These are phyloP conservation scores for Hyles vespertilio DNA, from an alignment of 1,140 invertebrate species.

Conservation along the genomic window DNA sequence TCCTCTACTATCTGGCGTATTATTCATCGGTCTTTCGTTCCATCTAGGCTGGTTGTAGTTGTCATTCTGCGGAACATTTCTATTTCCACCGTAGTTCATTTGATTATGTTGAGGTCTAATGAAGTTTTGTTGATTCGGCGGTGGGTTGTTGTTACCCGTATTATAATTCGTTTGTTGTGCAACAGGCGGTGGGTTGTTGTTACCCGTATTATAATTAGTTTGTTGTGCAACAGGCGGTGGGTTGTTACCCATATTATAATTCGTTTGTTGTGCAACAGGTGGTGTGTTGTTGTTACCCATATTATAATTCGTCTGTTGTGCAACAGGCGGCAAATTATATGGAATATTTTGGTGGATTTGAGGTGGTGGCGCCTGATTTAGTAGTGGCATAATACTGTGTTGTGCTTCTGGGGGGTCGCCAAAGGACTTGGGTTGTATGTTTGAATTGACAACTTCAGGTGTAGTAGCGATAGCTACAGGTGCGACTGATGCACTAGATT, in stretches of 20 bases:
- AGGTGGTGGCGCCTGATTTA: no score
- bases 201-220: no score
- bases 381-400: no score
- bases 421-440: conserved; percentile 48
- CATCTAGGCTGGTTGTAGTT: conserved; percentile 9
- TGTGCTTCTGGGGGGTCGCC: conserved; percentile 43
- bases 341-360: no score
- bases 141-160: background rate
- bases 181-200: no score
- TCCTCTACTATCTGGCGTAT: conserved; percentile 14
- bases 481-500: conserved; percentile 26
- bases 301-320: no score
- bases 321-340: no score
- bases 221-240: no score
- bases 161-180: no score
- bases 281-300: no score
- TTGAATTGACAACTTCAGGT: conserved; percentile 36
- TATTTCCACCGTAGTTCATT: background rate
- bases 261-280: no score
- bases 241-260: no score
- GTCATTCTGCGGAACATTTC: conserved; percentile 1
- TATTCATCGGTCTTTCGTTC: conserved; percentile 1
- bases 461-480: conserved; percentile 2
- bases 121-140: background rate
- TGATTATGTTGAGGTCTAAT: background rate